Evolutionary conservation across 2,113 vertebrate species (phyloP).

Genomic region (Glaucomys volans): DNA sequence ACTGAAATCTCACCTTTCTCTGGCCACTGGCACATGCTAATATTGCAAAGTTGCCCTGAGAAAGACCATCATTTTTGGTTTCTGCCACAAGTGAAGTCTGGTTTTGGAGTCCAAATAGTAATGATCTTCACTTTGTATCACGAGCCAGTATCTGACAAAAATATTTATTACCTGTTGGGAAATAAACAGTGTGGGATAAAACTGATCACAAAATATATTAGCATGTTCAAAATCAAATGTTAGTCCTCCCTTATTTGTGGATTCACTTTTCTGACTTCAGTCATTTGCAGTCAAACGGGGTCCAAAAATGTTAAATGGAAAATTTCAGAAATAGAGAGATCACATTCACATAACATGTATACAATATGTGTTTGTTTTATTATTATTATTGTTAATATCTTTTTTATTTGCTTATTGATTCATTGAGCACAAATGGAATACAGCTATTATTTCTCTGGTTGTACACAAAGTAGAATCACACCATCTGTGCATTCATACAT

Average conservation of each 20-base stretch:
- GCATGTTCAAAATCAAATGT: not conserved
- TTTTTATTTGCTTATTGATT: too few species aligned
- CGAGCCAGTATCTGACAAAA: not conserved
- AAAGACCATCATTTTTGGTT: constrained; percentile 8
- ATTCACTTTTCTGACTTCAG: not conserved
- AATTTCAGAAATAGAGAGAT: not conserved
- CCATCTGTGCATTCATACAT: too few species aligned
- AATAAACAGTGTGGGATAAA: constrained; percentile 5
- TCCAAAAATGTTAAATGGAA: not conserved
- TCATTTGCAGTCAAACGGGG: not conserved
- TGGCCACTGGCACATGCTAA: not conserved
- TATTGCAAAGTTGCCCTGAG: not conserved
- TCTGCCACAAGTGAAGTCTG: not conserved
- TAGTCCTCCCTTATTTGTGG: not conserved
- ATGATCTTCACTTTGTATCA: not conserved
- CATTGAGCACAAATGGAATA: too few species aligned
- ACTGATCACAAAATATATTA: constrained; percentile 13
- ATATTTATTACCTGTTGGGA: not conserved
- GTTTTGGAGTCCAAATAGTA: constrained; percentile 25
- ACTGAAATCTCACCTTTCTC: not conserved
- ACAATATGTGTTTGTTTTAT: not conserved
- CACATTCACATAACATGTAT: not conserved
- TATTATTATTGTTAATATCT: not conserved
- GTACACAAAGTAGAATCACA: too few species aligned
- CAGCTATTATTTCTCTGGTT: too few species aligned